Conservation (phyloP, 2,888 invertebrate genomes). For the Eilema griseolum region DNA sequence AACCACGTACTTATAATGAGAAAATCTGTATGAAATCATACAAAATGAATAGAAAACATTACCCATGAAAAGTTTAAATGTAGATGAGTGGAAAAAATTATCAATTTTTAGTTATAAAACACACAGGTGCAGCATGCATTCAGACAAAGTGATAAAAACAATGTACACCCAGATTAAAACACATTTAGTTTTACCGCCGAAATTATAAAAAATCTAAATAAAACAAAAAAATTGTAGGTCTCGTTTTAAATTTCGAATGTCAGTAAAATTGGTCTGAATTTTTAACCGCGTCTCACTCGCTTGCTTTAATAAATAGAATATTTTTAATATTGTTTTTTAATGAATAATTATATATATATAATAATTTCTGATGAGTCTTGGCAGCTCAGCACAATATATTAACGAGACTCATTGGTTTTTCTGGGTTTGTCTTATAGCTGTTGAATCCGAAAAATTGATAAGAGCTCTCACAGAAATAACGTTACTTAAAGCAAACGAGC, state of each 20-base stretch:
- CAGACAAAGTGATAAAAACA: not conserved
- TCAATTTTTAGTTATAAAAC: not conserved
- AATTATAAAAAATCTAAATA: not conserved
- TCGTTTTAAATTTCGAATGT: not conserved
- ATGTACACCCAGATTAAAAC: not conserved
- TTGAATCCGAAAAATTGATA: no score
- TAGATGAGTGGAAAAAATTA: not conserved
- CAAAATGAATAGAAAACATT: not conserved
- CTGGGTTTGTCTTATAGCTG: no score
- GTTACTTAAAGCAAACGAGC: not conserved
- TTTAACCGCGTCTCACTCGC: no score
- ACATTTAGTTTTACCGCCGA: not conserved
- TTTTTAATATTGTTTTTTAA: no score
- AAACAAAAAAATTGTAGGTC: no score
- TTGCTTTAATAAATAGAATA: not conserved
- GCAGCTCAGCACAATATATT: no score
- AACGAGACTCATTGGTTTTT: no score
- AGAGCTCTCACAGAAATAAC: no score
- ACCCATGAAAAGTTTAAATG: not conserved
- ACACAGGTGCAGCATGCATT: conserved; percentile 2
- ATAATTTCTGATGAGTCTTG: not conserved
- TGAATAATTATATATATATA: no score
- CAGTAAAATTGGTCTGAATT: not conserved
- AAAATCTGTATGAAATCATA: not conserved
- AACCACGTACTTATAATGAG: no score